These are phyloP conservation scores for Prosopocoilus inquinatus DNA, from an alignment of 2,888 invertebrate species.

Conservation along the genomic window DNA sequence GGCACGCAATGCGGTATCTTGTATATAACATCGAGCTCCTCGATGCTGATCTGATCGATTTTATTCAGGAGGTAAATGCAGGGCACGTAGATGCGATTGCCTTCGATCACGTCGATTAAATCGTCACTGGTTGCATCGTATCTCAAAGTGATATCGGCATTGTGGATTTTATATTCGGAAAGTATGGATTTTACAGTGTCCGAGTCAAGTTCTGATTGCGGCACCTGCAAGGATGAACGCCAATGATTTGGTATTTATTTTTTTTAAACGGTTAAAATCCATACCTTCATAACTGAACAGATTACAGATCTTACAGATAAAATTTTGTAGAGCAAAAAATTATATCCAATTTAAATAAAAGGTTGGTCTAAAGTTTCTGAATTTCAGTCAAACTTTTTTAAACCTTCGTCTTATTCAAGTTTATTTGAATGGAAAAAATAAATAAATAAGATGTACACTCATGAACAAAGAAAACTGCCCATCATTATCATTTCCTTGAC, in stretches of 20 bases:
- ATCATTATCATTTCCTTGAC: background rate
- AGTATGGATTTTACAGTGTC: slow-evolving; percentile 95
- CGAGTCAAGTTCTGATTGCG: slow-evolving; percentile 89
- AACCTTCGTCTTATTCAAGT: background rate
- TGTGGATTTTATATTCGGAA: slow-evolving; percentile 97
- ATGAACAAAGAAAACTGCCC: background rate
- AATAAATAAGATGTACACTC: background rate
- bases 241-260: background rate
- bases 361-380: no score
- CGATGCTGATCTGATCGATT: slow-evolving; percentile 94
- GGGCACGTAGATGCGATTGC: slow-evolving; percentile 96
- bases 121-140: slow-evolving; percentile 97
- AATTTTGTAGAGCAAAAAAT: background rate
- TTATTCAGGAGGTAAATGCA: slow-evolving; percentile 99
- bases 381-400: no score
- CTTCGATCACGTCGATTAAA: slow-evolving; percentile 97
- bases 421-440: background rate
- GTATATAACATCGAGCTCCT: slow-evolving; percentile 97
- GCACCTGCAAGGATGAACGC: slow-evolving; percentile 54
- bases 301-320: background rate
- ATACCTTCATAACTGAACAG: background rate
- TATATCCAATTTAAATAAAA: no score
- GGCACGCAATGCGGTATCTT: slow-evolving; percentile 99
- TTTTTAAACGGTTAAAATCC: background rate
- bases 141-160: slow-evolving; percentile 94